Conservation (phyloP, 2,888 invertebrate species). For the Flexamia atlantica region DNA sequence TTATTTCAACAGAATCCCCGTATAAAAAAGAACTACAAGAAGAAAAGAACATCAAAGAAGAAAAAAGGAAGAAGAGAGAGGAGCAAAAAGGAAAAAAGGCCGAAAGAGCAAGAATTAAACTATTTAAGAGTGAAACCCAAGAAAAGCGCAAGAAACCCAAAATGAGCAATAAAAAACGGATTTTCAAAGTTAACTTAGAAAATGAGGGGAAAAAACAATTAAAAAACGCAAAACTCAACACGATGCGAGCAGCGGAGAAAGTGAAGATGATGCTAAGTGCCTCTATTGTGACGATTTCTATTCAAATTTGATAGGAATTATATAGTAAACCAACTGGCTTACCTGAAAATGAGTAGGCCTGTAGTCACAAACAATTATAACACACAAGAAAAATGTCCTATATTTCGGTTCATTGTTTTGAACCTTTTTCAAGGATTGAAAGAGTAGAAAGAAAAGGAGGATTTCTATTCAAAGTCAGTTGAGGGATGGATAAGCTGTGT, state of each 20-base stretch:
- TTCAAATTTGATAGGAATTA: no score
- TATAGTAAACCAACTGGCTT: no score
- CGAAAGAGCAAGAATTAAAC: constrained; percentile 24
- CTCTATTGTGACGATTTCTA: constrained; percentile 24
- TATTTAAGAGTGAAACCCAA: not conserved
- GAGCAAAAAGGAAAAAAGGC: not conserved
- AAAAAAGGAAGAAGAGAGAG: not conserved
- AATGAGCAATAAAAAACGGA: not conserved
- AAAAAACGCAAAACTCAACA: no score
- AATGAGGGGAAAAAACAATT: not conserved
- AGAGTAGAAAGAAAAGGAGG: no score
- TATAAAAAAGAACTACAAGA: constrained; percentile 22
- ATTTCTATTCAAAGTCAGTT: constrained; percentile 38
- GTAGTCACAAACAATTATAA: no score
- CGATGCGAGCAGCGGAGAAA: not conserved
- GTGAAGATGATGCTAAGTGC: constrained; percentile 9
- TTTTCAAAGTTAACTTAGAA: no score
- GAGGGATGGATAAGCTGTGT: constrained; percentile 45
- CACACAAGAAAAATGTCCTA: no score
- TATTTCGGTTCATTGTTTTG: no score
- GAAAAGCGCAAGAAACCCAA: not conserved
- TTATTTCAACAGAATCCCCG: constrained; percentile 21
- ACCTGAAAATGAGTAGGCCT: no score
- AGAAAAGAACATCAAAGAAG: not conserved
- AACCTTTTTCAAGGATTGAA: no score